These are phyloP conservation scores for Phalacrocorax carbo DNA, from an alignment of 2,113 vertebrate genomes.

Conservation along the genomic window DNA sequence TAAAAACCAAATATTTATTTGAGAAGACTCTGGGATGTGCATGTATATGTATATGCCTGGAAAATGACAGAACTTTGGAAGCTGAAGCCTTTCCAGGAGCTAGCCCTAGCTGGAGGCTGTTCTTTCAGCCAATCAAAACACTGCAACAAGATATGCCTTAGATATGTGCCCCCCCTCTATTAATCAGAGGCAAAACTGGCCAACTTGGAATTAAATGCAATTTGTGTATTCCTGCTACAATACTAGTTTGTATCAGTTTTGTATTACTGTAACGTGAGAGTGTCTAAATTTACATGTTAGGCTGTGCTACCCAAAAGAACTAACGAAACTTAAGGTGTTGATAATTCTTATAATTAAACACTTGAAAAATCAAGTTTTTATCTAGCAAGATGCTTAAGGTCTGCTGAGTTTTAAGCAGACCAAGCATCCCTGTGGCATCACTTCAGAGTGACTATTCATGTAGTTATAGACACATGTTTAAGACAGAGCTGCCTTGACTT, in stretches of 20 bases:
- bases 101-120: background rate
- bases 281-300: background rate
- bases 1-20: background rate
- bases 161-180: background rate
- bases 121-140: background rate
- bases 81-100: background rate
- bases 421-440: background rate
- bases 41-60: background rate
- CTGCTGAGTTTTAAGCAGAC: background rate
- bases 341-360: background rate
- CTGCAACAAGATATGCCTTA: background rate
- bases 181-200: background rate
- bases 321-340: background rate
- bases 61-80: background rate
- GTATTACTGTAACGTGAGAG: background rate
- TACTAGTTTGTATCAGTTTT: background rate
- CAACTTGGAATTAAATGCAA: background rate
- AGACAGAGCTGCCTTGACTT: background rate
- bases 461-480: background rate
- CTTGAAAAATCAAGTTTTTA: fast-evolving
- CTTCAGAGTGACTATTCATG: background rate
- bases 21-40: background rate
- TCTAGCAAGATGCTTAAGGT: background rate
- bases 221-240: background rate
- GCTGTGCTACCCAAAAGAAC: background rate